These are phyloP conservation scores for Myotis daubentonii DNA, from an alignment of 2,797 vertebrate genomes.

Conservation along the genomic window DNA sequence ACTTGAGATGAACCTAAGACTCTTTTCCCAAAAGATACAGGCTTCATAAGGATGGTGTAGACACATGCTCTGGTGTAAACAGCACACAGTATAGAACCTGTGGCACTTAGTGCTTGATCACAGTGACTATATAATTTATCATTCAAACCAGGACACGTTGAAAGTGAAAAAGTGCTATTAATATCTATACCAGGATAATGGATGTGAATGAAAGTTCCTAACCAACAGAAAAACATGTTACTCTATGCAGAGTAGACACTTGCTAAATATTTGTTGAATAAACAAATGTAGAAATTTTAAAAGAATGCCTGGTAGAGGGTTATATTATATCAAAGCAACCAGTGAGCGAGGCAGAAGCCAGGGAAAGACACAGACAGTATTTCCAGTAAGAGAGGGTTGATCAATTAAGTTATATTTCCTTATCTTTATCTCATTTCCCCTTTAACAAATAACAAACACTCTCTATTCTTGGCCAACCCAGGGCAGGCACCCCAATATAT, in stretches of 20 bases:
- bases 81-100: not conserved
- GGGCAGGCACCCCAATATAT: not conserved
- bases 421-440: not conserved
- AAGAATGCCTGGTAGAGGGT: not conserved
- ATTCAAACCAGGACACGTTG: not conserved
- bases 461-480: not conserved
- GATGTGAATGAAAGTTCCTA: not conserved
- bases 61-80: not conserved
- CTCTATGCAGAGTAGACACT: not conserved
- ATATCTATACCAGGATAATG: not conserved
- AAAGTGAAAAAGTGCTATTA: not conserved
- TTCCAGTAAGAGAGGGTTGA: not conserved
- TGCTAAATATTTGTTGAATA: not conserved
- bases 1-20: not conserved
- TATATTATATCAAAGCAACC: not conserved
- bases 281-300: not conserved
- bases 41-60: not conserved
- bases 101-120: not conserved
- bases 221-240: not conserved
- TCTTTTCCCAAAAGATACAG: not conserved
- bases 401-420: not conserved
- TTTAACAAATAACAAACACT: not conserved
- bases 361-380: not conserved
- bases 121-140: not conserved
- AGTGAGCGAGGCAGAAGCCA: not conserved